Conservation (phyloP, 2,113 vertebrate genomes). For the Antigone vipio region DNA sequence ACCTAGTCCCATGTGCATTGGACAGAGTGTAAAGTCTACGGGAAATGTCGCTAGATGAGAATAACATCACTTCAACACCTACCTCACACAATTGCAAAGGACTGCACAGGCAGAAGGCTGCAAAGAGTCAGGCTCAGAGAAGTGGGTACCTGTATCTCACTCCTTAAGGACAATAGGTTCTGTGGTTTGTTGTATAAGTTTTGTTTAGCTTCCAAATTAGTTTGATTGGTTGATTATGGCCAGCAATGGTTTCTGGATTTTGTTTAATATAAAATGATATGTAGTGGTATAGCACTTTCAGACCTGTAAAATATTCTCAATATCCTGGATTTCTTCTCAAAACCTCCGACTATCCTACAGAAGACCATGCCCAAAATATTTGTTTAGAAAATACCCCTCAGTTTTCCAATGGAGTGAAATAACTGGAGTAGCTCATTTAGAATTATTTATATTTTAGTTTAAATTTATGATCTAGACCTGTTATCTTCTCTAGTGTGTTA, state of each 20-base stretch:
- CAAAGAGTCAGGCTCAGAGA: not conserved
- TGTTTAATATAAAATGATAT: not conserved
- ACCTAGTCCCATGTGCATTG: not conserved
- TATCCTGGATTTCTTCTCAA: not conserved
- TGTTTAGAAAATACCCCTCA: not conserved
- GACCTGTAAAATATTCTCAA: not conserved
- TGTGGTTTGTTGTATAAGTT: not conserved
- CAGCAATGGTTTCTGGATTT: not conserved
- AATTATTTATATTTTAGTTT: not conserved
- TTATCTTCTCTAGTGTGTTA: not conserved
- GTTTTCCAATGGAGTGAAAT: not conserved
- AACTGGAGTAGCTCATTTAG: not conserved
- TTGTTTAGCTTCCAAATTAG: not conserved
- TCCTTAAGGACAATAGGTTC: not conserved
- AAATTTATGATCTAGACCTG: not conserved
- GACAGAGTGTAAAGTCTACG: not conserved
- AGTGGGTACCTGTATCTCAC: not conserved
- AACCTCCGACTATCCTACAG: not conserved
- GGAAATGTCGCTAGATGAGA: not conserved
- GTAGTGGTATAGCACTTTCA: not conserved
- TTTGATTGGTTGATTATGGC: not conserved
- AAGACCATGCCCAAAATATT: not conserved
- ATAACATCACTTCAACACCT: not conserved
- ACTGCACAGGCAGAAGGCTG: not conserved
- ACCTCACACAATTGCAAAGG: not conserved